Evolutionary conservation across 2,888 invertebrate genomes (phyloP), one percentile per base, ranked within the genome.

Genomic region (Drymonia ruficornis): DNA sequence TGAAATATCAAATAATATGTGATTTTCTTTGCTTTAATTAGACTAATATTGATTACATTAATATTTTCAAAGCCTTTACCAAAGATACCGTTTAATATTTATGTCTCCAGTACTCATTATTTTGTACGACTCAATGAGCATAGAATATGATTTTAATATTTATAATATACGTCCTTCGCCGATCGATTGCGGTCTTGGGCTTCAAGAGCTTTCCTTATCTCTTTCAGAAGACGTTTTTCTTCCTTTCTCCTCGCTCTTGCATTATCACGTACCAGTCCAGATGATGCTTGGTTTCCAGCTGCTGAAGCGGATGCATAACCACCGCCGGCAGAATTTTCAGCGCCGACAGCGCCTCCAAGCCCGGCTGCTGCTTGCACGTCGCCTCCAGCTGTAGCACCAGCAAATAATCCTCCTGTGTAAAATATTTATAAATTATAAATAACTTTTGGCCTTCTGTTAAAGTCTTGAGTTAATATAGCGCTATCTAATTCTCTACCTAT

Each of bases 381-480:
- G n/a, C 91, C 93, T 9, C 94, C 94, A 36, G 94, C 93, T 1
- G 94, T 94, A 1, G 95, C 94, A 34, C 93, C 94, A 43, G 95
- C 95, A 55, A 88, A 95, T 0, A 95, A 75, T 16, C 93, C 93
- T 54, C 95, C 95, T 82, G 65, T 15, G 56, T 56, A 55, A 49
- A 53, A 16, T 48, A 46, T 36, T 42, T 34, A 62, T 11, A 50
- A 31, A 4, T 43, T 47, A 11, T 36, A 28, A 50, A 46, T 55
- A 18, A 42, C 1, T 11, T 42, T 18, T n/a, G n/a, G n/a, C n/a
- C n/a, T 18, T 19, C 15, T n/a, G n/a, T n/a, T n/a, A n/a, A n/a
- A n/a, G 16, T 42, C 4, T n/a, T 3, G n/a, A 36, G n/a, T 31
- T 0, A 31, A 9, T 31, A 11, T 9, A 12, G 7, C 23, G 23